Conservation (phyloP, 2,888 invertebrate genomes). For the Sipha maydis region DNA sequence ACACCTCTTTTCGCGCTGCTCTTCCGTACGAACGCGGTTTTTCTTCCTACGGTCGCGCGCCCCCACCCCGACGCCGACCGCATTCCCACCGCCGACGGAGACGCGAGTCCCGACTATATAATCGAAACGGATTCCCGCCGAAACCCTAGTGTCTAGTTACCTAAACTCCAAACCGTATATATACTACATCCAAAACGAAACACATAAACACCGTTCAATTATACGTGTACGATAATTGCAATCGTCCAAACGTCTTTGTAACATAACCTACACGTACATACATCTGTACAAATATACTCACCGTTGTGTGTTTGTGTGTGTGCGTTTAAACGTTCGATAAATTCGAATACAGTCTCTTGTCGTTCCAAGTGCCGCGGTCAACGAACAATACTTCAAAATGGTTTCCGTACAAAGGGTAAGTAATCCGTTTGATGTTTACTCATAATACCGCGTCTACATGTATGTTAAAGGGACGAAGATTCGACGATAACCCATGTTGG, state of each 20-base stretch:
- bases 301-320: not conserved
- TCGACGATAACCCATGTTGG: not conserved
- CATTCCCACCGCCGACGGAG: constrained; percentile 38
- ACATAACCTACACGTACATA: not conserved
- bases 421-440: not conserved
- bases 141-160: constrained; percentile 52
- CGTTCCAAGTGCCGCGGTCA: not conserved
- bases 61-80: not conserved
- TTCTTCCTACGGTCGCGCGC: constrained; percentile 46
- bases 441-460: not conserved
- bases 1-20: constrained; percentile 40
- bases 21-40: constrained; percentile 41
- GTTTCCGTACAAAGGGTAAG: constrained; percentile 46
- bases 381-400: constrained; percentile 29
- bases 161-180: constrained; percentile 36
- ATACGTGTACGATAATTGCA: not conserved
- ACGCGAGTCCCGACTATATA: constrained; percentile 50
- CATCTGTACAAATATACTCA: not conserved
- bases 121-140: constrained; percentile 54
- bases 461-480: not conserved
- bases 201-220: not conserved
- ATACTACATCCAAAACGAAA: not conserved
- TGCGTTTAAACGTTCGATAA: not conserved
- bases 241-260: too few relatives aligned
- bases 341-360: not conserved